Conservation (phyloP, 2,113 vertebrate species). For the Leucoraja erinaceus region DNA sequence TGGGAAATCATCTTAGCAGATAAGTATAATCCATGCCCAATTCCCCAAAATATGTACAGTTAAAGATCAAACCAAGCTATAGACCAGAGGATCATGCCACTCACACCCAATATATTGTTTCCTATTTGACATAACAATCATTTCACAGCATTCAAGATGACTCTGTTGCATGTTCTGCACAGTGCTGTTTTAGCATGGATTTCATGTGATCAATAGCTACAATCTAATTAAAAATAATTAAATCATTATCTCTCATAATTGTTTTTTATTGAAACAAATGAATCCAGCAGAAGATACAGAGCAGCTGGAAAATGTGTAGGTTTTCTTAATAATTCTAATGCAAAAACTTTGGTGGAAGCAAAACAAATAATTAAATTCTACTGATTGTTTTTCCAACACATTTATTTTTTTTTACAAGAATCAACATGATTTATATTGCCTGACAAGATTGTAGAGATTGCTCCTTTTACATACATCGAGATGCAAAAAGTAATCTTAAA, state of each 20-base stretch:
- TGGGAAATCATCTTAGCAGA: too few species aligned
- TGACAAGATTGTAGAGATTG: not conserved
- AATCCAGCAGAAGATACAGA: not conserved
- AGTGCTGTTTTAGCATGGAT: not conserved
- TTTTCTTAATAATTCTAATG: not conserved
- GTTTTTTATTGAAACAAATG: not conserved
- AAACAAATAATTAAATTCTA: not conserved
- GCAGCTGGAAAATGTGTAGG: not conserved
- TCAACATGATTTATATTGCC: not conserved
- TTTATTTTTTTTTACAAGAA: constrained; percentile 26
- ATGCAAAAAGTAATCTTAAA: not conserved
- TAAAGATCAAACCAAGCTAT: too few species aligned
- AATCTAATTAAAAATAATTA: constrained; percentile 15
- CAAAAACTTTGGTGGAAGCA: not conserved
- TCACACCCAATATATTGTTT: too few species aligned
- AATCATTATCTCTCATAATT: not conserved
- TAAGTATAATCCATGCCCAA: too few species aligned
- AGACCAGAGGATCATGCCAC: too few species aligned
- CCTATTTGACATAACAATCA: too few species aligned
- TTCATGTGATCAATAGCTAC: not conserved
- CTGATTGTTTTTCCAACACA: not conserved
- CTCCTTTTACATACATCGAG: not conserved
- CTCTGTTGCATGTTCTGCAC: too few species aligned
- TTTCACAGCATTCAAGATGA: too few species aligned
- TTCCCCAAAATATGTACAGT: too few species aligned